Evolutionary conservation across 2,888 invertebrate genomes (phyloP).

Genomic region (Nephrotoma flavescens): DNA sequence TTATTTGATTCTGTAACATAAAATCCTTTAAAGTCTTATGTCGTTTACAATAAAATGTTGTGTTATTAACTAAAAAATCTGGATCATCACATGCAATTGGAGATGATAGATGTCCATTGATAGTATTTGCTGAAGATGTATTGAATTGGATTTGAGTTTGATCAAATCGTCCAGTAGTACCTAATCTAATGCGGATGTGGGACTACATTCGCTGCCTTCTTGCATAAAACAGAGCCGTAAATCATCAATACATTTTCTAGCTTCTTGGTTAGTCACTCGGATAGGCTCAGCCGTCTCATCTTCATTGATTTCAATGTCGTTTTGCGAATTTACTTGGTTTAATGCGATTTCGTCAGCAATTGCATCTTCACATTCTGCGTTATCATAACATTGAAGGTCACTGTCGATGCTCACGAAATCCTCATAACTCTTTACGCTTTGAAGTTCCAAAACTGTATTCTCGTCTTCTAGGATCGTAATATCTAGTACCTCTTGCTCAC

Average conservation of each 20-base stretch:
- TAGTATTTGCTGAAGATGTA: no score
- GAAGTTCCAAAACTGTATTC: no score
- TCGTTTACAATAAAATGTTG: no score
- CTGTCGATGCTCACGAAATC: neutral
- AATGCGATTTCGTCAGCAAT: neutral
- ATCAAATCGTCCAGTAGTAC: no score
- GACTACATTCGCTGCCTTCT: neutral
- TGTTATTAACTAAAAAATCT: no score
- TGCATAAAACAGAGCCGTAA: neutral
- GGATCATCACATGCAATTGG: no score
- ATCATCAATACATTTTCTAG: neutral
- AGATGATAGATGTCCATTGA: no score
- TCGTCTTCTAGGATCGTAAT: no score
- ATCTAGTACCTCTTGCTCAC: no score
- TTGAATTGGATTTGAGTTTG: no score
- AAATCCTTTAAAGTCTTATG: no score
- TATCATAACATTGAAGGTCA: neutral
- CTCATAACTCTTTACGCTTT: neutral
- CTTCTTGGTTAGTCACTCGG: neutral
- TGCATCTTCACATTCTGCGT: neutral
- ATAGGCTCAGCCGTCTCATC: neutral
- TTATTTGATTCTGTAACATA: no score
- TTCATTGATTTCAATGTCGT: neutral
- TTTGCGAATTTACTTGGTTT: neutral
- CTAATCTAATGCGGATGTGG: neutral